Evolutionary conservation across 2,113 vertebrate genomes (phyloP).

Genomic region (Calonectris borealis): DNA sequence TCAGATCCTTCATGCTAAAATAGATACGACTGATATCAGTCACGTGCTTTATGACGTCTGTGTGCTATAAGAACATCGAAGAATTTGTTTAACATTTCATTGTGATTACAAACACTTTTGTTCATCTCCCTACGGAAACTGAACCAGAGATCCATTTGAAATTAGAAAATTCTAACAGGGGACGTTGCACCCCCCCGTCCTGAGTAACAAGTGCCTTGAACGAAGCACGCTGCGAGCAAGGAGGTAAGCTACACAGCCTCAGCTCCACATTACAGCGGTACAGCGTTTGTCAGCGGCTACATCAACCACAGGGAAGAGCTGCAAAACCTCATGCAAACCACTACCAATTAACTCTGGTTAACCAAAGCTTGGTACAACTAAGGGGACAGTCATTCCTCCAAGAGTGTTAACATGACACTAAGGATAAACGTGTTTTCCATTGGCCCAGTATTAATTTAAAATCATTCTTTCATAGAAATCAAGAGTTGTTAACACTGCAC

Average conservation of each 20-base stretch:
- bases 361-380: not conserved
- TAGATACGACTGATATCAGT: not conserved
- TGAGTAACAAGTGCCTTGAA: slow-evolving; percentile 42
- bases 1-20: not conserved
- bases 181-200: not conserved
- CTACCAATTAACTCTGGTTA: not conserved
- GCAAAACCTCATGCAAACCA: slow-evolving; percentile 8
- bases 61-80: not conserved
- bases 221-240: not conserved
- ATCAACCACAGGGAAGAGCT: not conserved
- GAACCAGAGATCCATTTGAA: not conserved
- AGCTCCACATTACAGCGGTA: not conserved
- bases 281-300: not conserved
- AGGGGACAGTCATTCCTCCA: not conserved
- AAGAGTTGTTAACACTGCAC: not conserved
- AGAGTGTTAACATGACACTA: not conserved
- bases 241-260: not conserved
- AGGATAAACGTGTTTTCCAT: not conserved
- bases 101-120: not conserved
- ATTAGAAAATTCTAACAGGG: not conserved
- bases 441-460: not conserved
- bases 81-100: not conserved
- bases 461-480: not conserved
- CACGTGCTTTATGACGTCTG: not conserved
- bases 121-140: not conserved